A percentile compares a stretch with the other conserved stretches of the same genome.
These are phyloP conservation scores for Rhopilema esculentum DNA, from an alignment of 30 jellyfish, hydroid and myxozoan species.

Conservation along the genomic window DNA sequence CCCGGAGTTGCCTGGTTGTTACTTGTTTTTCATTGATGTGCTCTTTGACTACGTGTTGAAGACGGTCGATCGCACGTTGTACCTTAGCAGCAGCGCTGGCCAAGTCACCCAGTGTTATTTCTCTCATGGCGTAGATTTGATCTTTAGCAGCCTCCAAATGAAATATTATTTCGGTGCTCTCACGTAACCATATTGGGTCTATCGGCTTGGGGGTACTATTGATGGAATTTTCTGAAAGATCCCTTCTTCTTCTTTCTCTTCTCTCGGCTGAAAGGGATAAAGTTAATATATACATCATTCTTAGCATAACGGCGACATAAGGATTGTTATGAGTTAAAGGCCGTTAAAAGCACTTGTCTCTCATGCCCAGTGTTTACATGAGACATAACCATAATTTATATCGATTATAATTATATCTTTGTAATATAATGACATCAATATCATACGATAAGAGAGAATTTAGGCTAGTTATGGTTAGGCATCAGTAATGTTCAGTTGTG, in stretches of 20 bases:
- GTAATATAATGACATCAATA: too few relatives aligned
- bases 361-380: too few relatives aligned
- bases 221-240: background rate
- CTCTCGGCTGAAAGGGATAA: conserved; percentile 3
- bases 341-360: too few relatives aligned
- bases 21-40: background rate
- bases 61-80: background rate
- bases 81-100: conserved; percentile 19
- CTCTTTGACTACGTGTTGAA: conserved; percentile 5
- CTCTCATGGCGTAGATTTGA: background rate
- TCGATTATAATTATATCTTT: too few relatives aligned
- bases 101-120: background rate
- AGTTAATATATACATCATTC: too few relatives aligned
- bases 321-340: too few relatives aligned
- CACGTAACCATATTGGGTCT: conserved; percentile 22
- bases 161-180: conserved; percentile 4
- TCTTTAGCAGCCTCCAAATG: conserved; percentile 35
- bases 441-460: too few relatives aligned
- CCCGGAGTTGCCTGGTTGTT: background rate
- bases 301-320: too few relatives aligned
- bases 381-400: too few relatives aligned
- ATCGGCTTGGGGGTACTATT: background rate
- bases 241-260: conserved; percentile 7
- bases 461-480: too few relatives aligned
- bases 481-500: too few relatives aligned